Conservation (phyloP, 2,113 vertebrate genomes). For the Heterochromis multidens region DNA sequence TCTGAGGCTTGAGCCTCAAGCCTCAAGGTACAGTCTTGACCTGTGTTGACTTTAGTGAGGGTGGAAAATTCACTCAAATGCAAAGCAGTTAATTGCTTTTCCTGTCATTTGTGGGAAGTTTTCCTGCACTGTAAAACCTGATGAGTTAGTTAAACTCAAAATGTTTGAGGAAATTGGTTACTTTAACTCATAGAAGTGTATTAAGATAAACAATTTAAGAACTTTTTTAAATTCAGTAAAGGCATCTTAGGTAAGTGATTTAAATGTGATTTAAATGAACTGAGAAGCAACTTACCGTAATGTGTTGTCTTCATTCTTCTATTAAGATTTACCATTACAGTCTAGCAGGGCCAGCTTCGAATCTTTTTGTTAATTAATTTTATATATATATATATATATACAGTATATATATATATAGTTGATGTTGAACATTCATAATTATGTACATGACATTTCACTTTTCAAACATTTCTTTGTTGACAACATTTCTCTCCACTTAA, state of each 20-base stretch:
- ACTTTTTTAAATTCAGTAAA: not conserved
- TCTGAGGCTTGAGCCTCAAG: not conserved
- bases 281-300: not conserved
- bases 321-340: not conserved
- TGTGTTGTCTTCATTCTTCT: accelerated
- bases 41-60: not conserved
- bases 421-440: not conserved
- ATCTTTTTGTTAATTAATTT: too few relatives aligned
- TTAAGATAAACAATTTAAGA: not conserved
- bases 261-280: not conserved
- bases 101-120: not conserved
- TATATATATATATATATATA: too few relatives aligned
- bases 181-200: not conserved
- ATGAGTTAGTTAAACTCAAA: too few relatives aligned
- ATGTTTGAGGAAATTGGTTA: too few relatives aligned
- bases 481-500: too few relatives aligned
- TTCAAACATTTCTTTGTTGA: not conserved
- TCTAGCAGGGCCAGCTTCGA: not conserved
- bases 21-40: not conserved
- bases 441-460: not conserved
- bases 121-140: not conserved
- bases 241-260: not conserved
- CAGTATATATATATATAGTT: too few relatives aligned
- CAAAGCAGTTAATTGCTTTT: not conserved
- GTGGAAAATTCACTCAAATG: not conserved